Evolutionary conservation across 1,140 invertebrate genomes (phyloP).

Genomic region (Lysiphlebus fabarum): DNA sequence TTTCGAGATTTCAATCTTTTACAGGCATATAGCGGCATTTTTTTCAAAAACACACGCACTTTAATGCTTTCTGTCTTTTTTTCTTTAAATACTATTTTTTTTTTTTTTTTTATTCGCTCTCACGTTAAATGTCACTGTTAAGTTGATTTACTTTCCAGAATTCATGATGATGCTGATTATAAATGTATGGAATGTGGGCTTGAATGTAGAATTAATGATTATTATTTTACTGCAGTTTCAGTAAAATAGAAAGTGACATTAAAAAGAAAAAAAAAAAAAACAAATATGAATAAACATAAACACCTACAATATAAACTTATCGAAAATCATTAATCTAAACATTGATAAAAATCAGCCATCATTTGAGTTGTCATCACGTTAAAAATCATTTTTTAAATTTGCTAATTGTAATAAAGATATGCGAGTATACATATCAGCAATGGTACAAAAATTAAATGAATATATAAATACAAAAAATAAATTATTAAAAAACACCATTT

Average conservation of each 20-base stretch:
- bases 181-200: constrained; percentile 1
- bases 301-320: no score
- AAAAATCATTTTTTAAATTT: no score
- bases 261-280: constrained; percentile 14
- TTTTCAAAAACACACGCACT: no score
- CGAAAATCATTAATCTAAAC: no score
- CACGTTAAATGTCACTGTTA: background rate
- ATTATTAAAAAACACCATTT: constrained; percentile 11
- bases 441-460: no score
- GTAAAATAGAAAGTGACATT: background rate
- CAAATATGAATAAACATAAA: background rate
- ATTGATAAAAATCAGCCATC: no score
- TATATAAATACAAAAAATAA: background rate
- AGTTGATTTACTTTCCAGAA: constrained; percentile 6
- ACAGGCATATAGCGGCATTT: background rate
- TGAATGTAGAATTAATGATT: background rate
- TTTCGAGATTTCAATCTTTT: constrained; percentile 7
- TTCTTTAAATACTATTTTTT: no score
- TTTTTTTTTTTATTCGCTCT: no score
- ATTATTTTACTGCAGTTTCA: background rate
- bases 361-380: no score
- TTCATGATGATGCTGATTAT: constrained; percentile 8
- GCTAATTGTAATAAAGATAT: no score
- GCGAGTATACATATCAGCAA: no score
- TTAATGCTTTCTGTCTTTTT: no score